Percentiles rank a stretch among this genome's conserved stretches.
These are phyloP conservation scores for Murina feae DNA, from an alignment of 2,113 vertebrate genomes.

Conservation along the genomic window DNA sequence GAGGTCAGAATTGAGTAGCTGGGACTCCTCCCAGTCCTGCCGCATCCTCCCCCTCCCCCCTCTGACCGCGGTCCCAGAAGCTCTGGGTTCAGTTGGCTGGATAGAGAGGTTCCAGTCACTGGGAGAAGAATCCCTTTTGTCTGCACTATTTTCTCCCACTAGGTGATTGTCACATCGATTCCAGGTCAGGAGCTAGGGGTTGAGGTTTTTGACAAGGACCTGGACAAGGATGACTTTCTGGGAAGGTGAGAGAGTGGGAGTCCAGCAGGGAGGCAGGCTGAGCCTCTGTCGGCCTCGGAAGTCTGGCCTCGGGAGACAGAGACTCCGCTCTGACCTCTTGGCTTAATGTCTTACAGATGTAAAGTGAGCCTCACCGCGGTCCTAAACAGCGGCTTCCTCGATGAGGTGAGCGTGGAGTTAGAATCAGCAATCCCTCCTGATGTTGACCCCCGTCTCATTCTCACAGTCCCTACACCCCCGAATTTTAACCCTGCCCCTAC, in stretches of 20 bases:
- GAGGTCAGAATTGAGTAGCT: constrained; percentile 81
- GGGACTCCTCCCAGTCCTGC: neutral
- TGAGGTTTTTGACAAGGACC: constrained; percentile 92
- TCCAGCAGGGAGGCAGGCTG: neutral
- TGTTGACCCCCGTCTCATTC: neutral
- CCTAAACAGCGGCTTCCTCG: constrained; percentile 84
- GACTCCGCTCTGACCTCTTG: neutral
- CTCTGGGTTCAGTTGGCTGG: neutral
- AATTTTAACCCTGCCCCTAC: neutral
- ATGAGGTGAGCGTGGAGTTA: constrained; percentile 81
- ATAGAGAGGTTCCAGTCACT: neutral
- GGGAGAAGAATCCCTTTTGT: neutral
- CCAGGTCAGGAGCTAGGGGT: constrained; percentile 92
- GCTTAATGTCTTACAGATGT: constrained; percentile 78
- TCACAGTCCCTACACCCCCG: neutral
- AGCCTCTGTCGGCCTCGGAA: neutral
- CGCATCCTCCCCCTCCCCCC: neutral
- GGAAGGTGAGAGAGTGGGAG: constrained; percentile 82
- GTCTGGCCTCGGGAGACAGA: neutral
- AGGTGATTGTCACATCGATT: constrained; percentile 88
- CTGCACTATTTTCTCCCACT: neutral
- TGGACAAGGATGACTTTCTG: constrained; percentile 92
- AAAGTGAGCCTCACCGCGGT: constrained; percentile 86
- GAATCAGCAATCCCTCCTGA: neutral
- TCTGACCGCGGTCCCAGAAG: neutral